phyloP scores from a whole-genome alignment of 2,888 invertebrate genomes.

The Trisateles emortualis region DNA sequence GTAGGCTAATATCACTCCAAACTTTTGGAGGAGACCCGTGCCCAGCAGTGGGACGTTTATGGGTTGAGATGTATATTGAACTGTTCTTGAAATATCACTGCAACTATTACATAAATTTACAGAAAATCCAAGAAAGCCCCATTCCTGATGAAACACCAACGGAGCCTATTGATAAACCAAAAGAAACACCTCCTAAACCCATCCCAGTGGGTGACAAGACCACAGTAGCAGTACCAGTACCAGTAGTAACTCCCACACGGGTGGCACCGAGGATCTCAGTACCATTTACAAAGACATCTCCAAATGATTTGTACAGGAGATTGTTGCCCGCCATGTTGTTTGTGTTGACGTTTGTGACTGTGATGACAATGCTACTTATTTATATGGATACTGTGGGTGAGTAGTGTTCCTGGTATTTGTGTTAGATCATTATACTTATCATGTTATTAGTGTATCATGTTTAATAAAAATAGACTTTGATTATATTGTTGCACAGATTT shows the following conservation, averaged over 20 bases:
- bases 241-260: constrained; percentile 45
- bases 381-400: constrained; percentile 94
- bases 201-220: constrained; percentile 45
- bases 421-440: too few species aligned
- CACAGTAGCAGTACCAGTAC: constrained; percentile 41
- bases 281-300: constrained; percentile 74
- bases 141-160: constrained; percentile 49
- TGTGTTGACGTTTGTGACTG: constrained; percentile 92
- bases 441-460: too few species aligned
- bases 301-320: constrained; percentile 79
- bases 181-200: constrained; percentile 48
- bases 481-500: too few species aligned
- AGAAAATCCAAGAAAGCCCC: constrained; percentile 73
- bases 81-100: too few species aligned
- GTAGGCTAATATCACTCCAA: too few species aligned
- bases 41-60: too few species aligned
- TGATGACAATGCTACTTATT: constrained; percentile 92
- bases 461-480: too few species aligned
- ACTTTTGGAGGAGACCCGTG: too few species aligned
- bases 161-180: constrained; percentile 51
- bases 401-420: too few species aligned
- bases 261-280: constrained; percentile 54
- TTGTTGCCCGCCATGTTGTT: constrained; percentile 91
- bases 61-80: too few species aligned
- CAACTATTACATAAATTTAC: constrained; percentile 2